Percentiles rank a stretch among this genome's conserved stretches.
phyloP scores from a whole-genome alignment of 2,888 invertebrate genomes.

The Rhynchonema sp. region DNA sequence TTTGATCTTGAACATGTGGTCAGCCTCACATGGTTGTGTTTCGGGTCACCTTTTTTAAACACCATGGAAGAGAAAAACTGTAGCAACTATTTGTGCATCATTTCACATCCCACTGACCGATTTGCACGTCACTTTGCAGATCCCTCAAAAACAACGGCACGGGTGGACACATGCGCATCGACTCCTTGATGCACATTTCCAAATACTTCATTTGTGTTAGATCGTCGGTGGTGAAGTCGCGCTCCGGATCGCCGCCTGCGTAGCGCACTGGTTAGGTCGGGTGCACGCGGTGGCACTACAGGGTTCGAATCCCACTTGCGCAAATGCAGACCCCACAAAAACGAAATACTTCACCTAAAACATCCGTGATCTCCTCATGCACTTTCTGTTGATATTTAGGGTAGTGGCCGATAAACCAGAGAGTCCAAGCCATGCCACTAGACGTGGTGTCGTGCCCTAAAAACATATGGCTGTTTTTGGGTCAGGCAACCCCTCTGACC shows the following conservation, averaged over 20 bases:
- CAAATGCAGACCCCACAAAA: too few species aligned
- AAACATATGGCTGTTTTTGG: too few species aligned
- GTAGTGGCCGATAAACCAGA: constrained; percentile 30
- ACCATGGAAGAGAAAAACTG: too few species aligned
- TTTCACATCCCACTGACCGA: too few species aligned
- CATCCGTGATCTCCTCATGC: constrained; percentile 26
- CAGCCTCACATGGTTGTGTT: too few species aligned
- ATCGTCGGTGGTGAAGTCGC: constrained; percentile 24
- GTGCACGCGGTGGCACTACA: too few species aligned
- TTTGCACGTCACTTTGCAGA: constrained; percentile 25
- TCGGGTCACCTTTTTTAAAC: too few species aligned
- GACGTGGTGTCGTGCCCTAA: constrained; percentile 34
- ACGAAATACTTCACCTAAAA: too few species aligned
- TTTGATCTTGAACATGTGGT: too few species aligned
- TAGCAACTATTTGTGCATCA: too few species aligned
- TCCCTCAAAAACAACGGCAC: constrained; percentile 23
- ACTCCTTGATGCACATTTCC: constrained; percentile 23
- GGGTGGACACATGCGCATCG: constrained; percentile 23
- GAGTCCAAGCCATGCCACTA: constrained; percentile 31
- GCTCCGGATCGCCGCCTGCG: constrained; percentile 5
- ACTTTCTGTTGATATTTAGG: constrained; percentile 29
- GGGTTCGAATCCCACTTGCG: too few species aligned
- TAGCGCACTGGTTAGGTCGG: neutral
- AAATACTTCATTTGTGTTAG: constrained; percentile 19
- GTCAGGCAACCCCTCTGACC: too few species aligned